Conservation (phyloP, 1,140 invertebrate species). For the Meteorus sp. region DNA sequence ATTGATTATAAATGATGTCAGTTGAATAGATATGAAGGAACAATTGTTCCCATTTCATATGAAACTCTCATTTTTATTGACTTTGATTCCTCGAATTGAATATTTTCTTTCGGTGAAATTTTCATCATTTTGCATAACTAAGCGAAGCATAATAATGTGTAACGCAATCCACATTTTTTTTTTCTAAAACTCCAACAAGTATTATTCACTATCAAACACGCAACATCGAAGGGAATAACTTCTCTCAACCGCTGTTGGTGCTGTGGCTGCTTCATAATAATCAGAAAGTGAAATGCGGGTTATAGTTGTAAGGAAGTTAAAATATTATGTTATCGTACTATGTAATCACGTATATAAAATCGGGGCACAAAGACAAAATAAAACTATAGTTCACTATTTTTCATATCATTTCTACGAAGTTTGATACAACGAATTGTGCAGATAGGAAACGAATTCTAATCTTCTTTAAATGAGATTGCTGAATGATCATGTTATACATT, state of each 20-base stretch:
- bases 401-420: too few species aligned
- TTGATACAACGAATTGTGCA: too few species aligned
- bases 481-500: too few species aligned
- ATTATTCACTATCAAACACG: constrained; percentile 6
- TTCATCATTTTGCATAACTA: constrained; percentile 30
- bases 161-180: constrained; percentile 23
- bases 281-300: constrained; percentile 39
- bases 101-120: constrained; percentile 19
- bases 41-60: background rate
- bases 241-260: too few species aligned
- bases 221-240: constrained; percentile 16
- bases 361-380: too few species aligned
- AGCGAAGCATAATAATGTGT: constrained; percentile 17
- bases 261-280: constrained; percentile 27
- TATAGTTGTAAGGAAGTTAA: constrained; percentile 23
- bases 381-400: too few species aligned
- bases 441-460: too few species aligned
- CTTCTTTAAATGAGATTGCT: too few species aligned
- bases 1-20: too few species aligned
- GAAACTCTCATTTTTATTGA: constrained; percentile 13
- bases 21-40: background rate
- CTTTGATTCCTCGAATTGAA: constrained; percentile 17
- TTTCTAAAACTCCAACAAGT: constrained; percentile 17
- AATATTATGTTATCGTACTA: background rate
- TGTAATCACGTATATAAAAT: too few species aligned